Conservation (phyloP, 2,113 vertebrate species). For the Hippopotamus amphibius region DNA sequence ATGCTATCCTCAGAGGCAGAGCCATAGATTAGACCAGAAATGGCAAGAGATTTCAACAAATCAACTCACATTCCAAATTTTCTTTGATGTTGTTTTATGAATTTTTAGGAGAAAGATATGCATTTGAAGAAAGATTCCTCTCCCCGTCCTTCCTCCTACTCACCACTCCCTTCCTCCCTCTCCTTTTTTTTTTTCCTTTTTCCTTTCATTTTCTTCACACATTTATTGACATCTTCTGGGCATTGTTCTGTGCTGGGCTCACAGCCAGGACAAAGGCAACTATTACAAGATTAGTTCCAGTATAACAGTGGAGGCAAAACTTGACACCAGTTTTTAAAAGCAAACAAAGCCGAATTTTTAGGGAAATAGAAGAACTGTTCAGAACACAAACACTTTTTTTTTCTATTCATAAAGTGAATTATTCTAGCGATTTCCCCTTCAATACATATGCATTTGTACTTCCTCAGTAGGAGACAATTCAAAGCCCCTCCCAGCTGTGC, state of each 20-base stretch:
- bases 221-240: neutral
- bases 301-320: neutral
- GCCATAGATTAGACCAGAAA: neutral
- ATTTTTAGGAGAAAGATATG: constrained; percentile 15
- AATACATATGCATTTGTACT: neutral
- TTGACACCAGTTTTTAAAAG: constrained; percentile 18
- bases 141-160: neutral
- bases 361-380: neutral
- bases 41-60: neutral
- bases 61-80: neutral
- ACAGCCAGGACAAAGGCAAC: neutral
- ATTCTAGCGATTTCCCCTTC: neutral
- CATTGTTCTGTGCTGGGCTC: neutral
- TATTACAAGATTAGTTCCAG: constrained; percentile 22
- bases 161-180: neutral
- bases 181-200: neutral
- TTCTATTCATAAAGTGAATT: neutral
- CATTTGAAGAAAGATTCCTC: constrained; percentile 8
- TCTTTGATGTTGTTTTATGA: neutral
- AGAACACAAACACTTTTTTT: neutral
- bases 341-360: neutral
- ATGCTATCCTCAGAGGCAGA: neutral
- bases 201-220: neutral
- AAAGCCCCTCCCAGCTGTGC: neutral
- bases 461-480: neutral